phyloP scores from a whole-genome alignment of 2,113 vertebrate species.

The Hiodon tergisus region DNA sequence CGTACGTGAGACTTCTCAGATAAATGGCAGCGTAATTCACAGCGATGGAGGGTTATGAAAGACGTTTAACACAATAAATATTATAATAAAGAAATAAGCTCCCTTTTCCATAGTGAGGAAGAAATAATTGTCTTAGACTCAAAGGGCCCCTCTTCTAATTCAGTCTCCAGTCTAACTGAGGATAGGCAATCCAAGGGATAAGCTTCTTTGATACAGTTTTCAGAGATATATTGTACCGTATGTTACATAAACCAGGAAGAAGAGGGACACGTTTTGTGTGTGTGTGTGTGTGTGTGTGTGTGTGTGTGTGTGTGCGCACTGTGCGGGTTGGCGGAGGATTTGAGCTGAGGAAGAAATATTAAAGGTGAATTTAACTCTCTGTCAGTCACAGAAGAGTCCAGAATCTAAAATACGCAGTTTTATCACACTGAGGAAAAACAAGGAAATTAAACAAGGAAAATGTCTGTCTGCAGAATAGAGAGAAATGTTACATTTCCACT shows the following conservation, averaged over 20 bases:
- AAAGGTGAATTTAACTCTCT: conserved; percentile 14
- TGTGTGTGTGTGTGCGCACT: not conserved
- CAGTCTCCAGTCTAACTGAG: conserved; percentile 17
- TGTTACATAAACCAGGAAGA: conserved; percentile 35
- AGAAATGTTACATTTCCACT: not conserved
- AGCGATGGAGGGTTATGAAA: conserved; percentile 52
- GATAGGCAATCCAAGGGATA: conserved; percentile 26
- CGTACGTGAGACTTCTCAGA: conserved; percentile 28
- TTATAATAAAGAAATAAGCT: conserved; percentile 47
- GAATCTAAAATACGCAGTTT: conserved; percentile 42
- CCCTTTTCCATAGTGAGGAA: conserved; percentile 13
- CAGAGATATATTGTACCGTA: conserved; percentile 49
- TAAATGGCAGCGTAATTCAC: conserved; percentile 54
- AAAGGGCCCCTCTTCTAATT: conserved; percentile 22
- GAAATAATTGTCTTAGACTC: conserved; percentile 26
- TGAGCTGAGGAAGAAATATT: conserved; percentile 11
- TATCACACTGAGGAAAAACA: not conserved
- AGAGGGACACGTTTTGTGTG: conserved; percentile 22
- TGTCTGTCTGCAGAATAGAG: not conserved
- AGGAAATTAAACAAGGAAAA: not conserved
- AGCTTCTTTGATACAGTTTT: conserved; percentile 35
- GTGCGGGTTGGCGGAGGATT: conserved; percentile 20
- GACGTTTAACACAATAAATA: conserved; percentile 58
- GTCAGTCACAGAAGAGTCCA: not conserved
- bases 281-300: not conserved